phyloP scores from a whole-genome alignment of 2,113 vertebrate species.

The Astatoreochromis straeleni region DNA sequence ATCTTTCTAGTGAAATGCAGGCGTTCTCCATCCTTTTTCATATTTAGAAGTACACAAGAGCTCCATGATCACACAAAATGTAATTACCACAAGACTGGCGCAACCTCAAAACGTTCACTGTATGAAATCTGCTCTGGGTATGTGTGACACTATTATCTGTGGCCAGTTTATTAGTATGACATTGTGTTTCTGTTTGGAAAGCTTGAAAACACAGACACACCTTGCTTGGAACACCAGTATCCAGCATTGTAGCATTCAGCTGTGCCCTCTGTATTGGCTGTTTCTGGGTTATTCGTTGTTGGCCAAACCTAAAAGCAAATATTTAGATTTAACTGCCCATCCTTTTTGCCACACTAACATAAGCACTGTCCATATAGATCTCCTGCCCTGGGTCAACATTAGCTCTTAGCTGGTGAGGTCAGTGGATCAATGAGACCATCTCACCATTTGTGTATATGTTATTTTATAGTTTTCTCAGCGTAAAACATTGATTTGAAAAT shows the following conservation, averaged over 20 bases:
- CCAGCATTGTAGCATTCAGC: background rate
- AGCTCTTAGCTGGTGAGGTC: constrained; percentile 43
- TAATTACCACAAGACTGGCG: background rate
- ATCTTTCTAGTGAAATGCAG: background rate
- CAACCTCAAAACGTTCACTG: background rate
- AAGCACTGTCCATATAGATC: constrained; percentile 49
- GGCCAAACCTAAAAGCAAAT: constrained; percentile 62
- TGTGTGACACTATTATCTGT: background rate
- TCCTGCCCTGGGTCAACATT: constrained; percentile 61
- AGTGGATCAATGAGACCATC: constrained; percentile 49
- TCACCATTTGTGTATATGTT: background rate
- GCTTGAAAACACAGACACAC: background rate
- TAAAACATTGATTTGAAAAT: background rate
- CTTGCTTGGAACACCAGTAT: background rate
- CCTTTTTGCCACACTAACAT: constrained; percentile 50
- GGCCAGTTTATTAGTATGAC: background rate
- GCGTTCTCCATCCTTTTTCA: fast-evolving
- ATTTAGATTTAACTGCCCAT: constrained; percentile 56
- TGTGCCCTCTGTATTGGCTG: constrained; percentile 17
- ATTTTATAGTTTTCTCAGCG: background rate
- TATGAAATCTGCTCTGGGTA: background rate
- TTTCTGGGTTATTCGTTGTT: constrained; percentile 22
- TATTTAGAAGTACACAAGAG: background rate
- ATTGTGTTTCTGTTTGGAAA: background rate
- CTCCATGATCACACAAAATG: background rate